Evolutionary conservation across 2,113 vertebrate genomes (phyloP).

Genomic region (Cyphomyrus plagiostoma): DNA sequence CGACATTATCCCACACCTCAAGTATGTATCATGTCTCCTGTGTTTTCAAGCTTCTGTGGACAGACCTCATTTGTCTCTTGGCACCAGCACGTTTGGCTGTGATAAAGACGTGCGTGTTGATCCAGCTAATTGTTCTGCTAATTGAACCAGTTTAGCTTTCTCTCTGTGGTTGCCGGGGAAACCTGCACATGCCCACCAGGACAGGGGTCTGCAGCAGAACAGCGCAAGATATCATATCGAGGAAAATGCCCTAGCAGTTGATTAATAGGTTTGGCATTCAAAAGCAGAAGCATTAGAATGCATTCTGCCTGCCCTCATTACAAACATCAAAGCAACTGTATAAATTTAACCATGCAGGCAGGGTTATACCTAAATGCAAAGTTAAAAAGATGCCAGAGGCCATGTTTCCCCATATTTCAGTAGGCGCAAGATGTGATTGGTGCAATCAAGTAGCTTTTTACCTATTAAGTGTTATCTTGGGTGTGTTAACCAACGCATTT

Average conservation of each 20-base stretch:
- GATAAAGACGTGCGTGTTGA: background rate
- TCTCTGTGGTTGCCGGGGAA: background rate
- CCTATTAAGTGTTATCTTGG: background rate
- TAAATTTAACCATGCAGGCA: background rate
- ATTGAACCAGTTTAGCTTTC: constrained; percentile 4
- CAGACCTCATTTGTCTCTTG: background rate
- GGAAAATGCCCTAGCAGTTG: background rate
- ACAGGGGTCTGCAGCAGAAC: background rate
- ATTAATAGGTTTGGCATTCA: background rate
- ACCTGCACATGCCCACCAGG: background rate
- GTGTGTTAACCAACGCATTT: background rate
- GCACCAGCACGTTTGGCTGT: background rate
- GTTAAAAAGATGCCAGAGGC: background rate
- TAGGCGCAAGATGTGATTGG: background rate
- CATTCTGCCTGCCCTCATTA: background rate
- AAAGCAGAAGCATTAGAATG: background rate
- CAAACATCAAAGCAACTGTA: background rate
- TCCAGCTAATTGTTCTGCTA: background rate
- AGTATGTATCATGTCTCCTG: background rate
- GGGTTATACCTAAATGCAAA: background rate
- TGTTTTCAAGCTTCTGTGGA: background rate
- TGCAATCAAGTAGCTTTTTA: background rate
- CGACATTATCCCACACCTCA: background rate
- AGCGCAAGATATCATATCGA: background rate
- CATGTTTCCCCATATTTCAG: background rate